Percentiles rank a stretch among this genome's conserved stretches.
phyloP scores from a whole-genome alignment of 2,797 vertebrate genomes.

The Sebastes steindachneri region DNA sequence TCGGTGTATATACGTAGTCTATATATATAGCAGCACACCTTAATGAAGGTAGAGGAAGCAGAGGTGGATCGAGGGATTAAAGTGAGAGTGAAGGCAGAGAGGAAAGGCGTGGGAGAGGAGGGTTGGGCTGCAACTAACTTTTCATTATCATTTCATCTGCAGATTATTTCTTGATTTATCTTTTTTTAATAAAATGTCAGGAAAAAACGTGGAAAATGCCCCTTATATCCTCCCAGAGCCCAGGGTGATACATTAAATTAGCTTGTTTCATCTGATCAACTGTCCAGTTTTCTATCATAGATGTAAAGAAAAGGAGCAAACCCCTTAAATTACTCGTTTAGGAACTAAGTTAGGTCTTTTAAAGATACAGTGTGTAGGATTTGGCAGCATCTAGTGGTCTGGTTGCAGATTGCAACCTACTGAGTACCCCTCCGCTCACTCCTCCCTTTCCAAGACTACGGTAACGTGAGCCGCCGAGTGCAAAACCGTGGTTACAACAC shows the following conservation, averaged over 20 bases:
- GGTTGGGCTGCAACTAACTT: neutral
- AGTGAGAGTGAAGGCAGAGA: neutral
- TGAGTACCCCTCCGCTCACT: too few species aligned
- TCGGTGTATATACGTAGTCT: constrained; percentile 54
- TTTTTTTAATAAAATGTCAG: neutral
- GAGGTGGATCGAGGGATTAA: neutral
- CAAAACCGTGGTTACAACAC: too few species aligned
- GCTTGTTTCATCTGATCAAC: neutral
- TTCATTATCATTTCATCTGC: neutral
- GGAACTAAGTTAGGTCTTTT: neutral
- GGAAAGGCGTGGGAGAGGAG: neutral
- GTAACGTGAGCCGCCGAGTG: too few species aligned
- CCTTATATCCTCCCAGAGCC: neutral
- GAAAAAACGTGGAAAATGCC: neutral
- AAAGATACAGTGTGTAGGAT: too few species aligned
- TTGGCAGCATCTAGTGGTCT: too few species aligned
- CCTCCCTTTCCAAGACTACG: too few species aligned
- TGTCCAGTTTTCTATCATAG: neutral
- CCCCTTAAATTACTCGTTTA: neutral
- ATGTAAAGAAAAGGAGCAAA: neutral
- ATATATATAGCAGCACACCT: constrained; percentile 44
- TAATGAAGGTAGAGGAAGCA: constrained; percentile 1
- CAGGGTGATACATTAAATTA: neutral
- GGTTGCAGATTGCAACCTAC: fast-evolving
- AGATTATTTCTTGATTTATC: neutral